Evolutionary conservation across 2,113 vertebrate genomes (phyloP).

Genomic region (Spea multiplicata): DNA sequence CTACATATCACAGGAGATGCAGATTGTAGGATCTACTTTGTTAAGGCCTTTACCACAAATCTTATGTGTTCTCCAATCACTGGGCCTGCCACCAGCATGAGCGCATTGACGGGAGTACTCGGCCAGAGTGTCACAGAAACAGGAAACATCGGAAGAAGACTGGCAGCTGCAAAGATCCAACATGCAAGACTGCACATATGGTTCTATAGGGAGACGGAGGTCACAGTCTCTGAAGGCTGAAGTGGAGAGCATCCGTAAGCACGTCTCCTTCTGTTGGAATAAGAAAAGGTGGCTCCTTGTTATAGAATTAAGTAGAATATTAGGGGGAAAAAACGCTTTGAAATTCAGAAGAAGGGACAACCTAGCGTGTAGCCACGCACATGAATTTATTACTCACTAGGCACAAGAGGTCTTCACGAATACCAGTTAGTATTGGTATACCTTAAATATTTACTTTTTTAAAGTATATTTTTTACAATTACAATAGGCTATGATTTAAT

Average conservation of each 20-base stretch:
- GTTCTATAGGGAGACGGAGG: constrained; percentile 49
- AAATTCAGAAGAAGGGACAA: too few species aligned
- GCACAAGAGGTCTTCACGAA: too few species aligned
- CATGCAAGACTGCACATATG: constrained; percentile 61
- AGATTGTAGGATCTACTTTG: not conserved
- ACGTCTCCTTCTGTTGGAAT: constrained; percentile 55
- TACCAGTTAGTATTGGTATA: too few species aligned
- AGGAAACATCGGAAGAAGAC: constrained; percentile 46
- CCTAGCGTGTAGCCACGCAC: too few species aligned
- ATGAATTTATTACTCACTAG: too few species aligned
- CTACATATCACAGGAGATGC: not conserved
- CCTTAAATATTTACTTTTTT: too few species aligned
- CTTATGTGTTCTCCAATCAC: constrained; percentile 56
- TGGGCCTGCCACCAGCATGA: constrained; percentile 63
- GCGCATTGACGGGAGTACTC: constrained; percentile 71
- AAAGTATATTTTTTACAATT: too few species aligned
- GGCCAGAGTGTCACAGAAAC: constrained; percentile 65
- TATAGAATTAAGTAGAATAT: too few species aligned
- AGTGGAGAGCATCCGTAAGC: constrained; percentile 58
- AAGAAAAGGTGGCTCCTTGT: not conserved
- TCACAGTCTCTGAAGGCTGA: constrained; percentile 58
- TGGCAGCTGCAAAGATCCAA: constrained; percentile 63
- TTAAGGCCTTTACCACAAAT: constrained; percentile 61
- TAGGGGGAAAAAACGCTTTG: too few species aligned
- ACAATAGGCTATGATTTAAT: too few species aligned